phyloP scores from a whole-genome alignment of 2,797 vertebrate genomes.

The Platalea minor region DNA sequence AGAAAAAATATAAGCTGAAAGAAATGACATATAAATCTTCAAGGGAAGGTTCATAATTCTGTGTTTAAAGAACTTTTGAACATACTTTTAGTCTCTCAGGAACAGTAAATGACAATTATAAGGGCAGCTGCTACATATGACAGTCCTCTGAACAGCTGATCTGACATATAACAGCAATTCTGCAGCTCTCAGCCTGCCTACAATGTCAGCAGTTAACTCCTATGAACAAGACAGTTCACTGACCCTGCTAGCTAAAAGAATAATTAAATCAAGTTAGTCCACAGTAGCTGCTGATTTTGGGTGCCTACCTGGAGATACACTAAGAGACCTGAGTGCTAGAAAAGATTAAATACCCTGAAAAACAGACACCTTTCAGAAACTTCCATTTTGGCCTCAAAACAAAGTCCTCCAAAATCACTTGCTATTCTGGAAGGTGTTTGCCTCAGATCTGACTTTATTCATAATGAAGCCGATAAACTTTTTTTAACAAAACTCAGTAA shows the following conservation, averaged over 20 bases:
- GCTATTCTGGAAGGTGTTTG: background rate
- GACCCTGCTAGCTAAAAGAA: background rate
- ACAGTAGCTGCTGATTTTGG: background rate
- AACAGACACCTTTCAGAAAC: background rate
- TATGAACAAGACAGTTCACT: background rate
- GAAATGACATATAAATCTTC: background rate
- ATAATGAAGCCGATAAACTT: background rate
- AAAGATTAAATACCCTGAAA: background rate
- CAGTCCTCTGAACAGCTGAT: background rate
- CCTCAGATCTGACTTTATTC: background rate
- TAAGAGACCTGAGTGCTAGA: background rate
- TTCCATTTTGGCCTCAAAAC: background rate
- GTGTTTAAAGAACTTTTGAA: background rate
- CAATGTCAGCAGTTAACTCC: background rate
- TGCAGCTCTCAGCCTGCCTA: background rate
- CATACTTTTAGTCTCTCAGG: background rate
- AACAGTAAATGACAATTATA: background rate
- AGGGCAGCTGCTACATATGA: background rate
- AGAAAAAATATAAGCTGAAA: background rate
- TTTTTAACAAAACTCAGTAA: background rate
- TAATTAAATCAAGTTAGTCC: background rate
- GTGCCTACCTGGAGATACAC: background rate
- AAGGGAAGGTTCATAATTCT: background rate
- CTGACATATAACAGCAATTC: background rate
- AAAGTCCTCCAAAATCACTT: background rate